phyloP scores from a whole-genome alignment of 37 sponge, comb jelly and placozoan species.

The Aplysina aerophoba region DNA sequence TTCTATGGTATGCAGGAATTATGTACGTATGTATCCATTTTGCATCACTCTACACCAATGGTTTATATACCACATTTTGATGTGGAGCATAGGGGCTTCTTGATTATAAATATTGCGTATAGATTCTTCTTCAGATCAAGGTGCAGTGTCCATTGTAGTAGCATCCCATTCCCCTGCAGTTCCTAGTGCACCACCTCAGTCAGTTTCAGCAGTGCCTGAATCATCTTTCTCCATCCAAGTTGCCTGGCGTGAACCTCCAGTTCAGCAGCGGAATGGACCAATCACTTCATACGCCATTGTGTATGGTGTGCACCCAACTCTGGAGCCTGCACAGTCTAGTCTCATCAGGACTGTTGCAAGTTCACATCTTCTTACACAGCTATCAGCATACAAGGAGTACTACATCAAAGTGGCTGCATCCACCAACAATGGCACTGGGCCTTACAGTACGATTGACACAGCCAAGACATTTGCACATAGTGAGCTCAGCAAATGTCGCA shows the following conservation, averaged over 20 bases:
- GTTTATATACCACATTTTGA: no score
- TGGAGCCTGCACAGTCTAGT: not conserved
- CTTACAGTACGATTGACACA: not conserved
- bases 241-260: not conserved
- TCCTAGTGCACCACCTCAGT: not conserved
- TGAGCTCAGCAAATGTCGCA: not conserved
- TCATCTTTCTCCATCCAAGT: not conserved
- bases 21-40: no score
- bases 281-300: not conserved
- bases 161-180: not conserved
- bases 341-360: no score
- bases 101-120: no score
- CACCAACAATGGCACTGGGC: slow-evolving; percentile 15
- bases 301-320: not conserved
- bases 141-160: not conserved
- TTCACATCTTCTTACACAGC: not conserved
- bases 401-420: slow-evolving; percentile 14
- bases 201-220: not conserved
- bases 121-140: not conserved
- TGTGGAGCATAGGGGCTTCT: no score
- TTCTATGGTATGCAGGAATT: no score
- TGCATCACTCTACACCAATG: no score
- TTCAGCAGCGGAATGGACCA: not conserved
- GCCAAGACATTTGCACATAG: not conserved
- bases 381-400: not conserved